phyloP scores from a whole-genome alignment of 2,113 vertebrate species.

The Uria aalge region DNA sequence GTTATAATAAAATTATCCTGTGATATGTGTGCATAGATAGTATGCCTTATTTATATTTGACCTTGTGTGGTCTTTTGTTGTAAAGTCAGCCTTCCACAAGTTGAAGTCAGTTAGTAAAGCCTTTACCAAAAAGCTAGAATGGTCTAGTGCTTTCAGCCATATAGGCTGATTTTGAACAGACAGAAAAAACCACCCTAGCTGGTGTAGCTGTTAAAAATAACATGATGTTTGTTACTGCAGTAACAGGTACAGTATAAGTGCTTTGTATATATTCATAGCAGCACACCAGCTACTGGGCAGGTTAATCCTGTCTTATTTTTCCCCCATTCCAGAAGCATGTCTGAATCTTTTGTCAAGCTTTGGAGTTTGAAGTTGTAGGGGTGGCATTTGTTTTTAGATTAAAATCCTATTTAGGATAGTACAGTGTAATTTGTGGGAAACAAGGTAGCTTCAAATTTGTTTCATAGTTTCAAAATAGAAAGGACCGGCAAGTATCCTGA shows the following conservation, averaged over 20 bases:
- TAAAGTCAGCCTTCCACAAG: not conserved
- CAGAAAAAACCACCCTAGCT: not conserved
- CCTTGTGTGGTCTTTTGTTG: not conserved
- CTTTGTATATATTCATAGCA: not conserved
- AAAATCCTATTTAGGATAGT: not conserved
- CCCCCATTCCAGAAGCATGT: fast-evolving
- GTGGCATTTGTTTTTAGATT: not conserved
- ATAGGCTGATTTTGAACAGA: not conserved
- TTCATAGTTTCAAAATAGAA: not conserved
- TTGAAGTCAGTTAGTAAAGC: not conserved
- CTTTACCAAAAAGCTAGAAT: not conserved
- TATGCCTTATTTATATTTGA: not conserved
- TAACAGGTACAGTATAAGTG: not conserved
- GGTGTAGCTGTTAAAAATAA: not conserved
- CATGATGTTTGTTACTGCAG: not conserved
- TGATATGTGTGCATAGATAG: not conserved
- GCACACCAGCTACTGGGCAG: not conserved
- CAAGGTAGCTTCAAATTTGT: not conserved
- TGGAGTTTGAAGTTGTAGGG: not conserved
- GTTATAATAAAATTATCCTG: not conserved
- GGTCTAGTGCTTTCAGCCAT: not conserved
- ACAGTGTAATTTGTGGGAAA: not conserved
- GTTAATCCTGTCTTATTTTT: not conserved
- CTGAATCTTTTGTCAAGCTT: not conserved
- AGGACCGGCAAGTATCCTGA: not conserved